These are phyloP conservation scores for Hippocampus abdominalis DNA, from an alignment of 2,113 vertebrate species.

Conservation along the genomic window DNA sequence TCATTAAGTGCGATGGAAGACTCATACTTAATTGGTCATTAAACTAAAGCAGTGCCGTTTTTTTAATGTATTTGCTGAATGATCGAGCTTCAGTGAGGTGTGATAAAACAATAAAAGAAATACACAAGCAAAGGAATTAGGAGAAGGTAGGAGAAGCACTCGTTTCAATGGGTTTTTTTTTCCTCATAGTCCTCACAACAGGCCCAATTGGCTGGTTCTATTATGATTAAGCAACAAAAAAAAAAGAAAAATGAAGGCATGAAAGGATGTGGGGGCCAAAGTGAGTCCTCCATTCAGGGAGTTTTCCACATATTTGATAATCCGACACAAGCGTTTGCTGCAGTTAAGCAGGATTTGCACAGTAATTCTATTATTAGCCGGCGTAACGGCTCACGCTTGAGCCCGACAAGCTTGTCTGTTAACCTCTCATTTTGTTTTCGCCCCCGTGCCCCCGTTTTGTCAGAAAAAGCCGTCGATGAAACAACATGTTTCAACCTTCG, in stretches of 20 bases:
- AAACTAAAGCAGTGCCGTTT: too few relatives aligned
- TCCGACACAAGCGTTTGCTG: conserved; percentile 37
- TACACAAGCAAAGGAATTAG: background rate
- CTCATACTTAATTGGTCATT: too few relatives aligned
- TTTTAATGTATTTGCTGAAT: too few relatives aligned
- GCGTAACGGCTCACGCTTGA: conserved; percentile 42
- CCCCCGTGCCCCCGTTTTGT: background rate
- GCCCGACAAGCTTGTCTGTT: conserved; percentile 17
- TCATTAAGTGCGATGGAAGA: too few relatives aligned
- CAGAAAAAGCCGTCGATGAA: background rate
- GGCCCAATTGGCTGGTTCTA: background rate
- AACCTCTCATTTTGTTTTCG: background rate
- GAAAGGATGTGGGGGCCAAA: conserved; percentile 21
- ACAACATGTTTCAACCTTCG: background rate
- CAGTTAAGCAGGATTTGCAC: conserved; percentile 56
- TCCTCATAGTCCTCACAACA: too few relatives aligned
- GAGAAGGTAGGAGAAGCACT: too few relatives aligned
- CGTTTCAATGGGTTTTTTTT: too few relatives aligned
- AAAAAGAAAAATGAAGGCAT: background rate
- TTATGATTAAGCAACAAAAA: background rate
- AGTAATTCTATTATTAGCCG: conserved; percentile 58
- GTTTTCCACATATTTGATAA: conserved; percentile 28
- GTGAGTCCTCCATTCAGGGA: conserved; percentile 30
- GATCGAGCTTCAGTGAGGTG: too few relatives aligned
- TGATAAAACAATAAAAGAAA: too few relatives aligned